These are phyloP conservation scores for Rhinatrema bivittatum DNA, from an alignment of 2,797 vertebrate genomes.

Conservation along the genomic window DNA sequence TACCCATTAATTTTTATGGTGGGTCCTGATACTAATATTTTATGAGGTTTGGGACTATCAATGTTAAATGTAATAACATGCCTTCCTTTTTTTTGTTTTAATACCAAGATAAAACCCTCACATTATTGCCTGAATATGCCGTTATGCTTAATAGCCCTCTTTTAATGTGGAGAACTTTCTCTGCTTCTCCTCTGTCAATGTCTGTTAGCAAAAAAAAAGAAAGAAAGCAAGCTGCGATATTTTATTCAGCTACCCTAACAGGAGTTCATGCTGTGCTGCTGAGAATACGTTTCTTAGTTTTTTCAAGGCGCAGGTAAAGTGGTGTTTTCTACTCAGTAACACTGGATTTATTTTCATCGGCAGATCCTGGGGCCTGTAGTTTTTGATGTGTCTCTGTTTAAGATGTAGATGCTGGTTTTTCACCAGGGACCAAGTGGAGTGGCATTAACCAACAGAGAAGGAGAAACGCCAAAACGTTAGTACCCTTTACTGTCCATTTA, in stretches of 20 bases:
- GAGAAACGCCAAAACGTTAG: not conserved
- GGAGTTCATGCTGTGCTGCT: conserved; percentile 15
- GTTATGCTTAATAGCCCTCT: conserved; percentile 33
- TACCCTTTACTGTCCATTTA: not conserved
- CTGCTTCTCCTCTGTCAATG: conserved; percentile 30
- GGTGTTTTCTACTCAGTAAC: conserved; percentile 23
- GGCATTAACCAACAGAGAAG: not conserved
- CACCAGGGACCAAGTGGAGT: not conserved
- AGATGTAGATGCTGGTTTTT: conserved; percentile 18
- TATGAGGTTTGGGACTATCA: conserved; percentile 53
- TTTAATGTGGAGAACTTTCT: conserved; percentile 33
- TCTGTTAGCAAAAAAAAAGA: conserved; percentile 34
- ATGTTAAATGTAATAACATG: conserved; percentile 37
- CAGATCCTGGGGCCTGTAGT: not conserved
- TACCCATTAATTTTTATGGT: conserved; percentile 62
- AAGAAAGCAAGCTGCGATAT: conserved; percentile 17
- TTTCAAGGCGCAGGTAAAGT: conserved; percentile 2
- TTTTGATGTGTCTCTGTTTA: conserved; percentile 22
- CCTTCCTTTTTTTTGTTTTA: conserved; percentile 41
- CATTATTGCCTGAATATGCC: conserved; percentile 13
- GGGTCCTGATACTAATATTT: conserved; percentile 59
- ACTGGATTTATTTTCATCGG: not conserved
- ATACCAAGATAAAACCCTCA: conserved; percentile 39
- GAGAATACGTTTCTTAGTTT: not conserved
- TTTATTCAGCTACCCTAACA: conserved; percentile 6